Conservation (phyloP, 2,888 invertebrate genomes). For the Rhogogaster chlorosoma region DNA sequence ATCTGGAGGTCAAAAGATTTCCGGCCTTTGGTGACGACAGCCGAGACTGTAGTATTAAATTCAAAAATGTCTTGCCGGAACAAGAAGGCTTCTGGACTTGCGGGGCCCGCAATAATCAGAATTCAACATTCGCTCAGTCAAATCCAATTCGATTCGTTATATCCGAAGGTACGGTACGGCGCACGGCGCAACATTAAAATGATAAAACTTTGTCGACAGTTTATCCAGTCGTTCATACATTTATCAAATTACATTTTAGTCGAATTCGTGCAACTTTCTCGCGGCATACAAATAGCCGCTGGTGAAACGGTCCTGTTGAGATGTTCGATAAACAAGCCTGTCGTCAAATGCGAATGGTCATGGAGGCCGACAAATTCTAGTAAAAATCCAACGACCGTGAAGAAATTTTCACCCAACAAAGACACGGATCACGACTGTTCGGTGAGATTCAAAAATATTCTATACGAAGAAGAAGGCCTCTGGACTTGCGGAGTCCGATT, state of each 20-base stretch:
- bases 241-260: constrained; percentile 63
- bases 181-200: neutral
- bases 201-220: neutral
- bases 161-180: constrained; percentile 68
- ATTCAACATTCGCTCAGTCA: constrained; percentile 69
- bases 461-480: constrained; percentile 75
- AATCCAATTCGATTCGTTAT: constrained; percentile 70
- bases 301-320: constrained; percentile 74
- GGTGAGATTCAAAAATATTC: constrained; percentile 73
- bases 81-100: constrained; percentile 76
- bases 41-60: constrained; percentile 73
- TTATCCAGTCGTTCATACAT: neutral
- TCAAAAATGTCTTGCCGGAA: constrained; percentile 71
- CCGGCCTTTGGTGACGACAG: constrained; percentile 71
- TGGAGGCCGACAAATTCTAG: constrained; percentile 73
- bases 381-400: constrained; percentile 69
- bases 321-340: constrained; percentile 74
- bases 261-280: constrained; percentile 75
- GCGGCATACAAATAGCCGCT: constrained; percentile 73
- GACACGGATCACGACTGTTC: constrained; percentile 75
- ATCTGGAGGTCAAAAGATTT: constrained; percentile 72
- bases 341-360: constrained; percentile 75
- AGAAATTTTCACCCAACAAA: constrained; percentile 72
- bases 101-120: constrained; percentile 68
- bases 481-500: constrained; percentile 76